Conservation (phyloP, 2,888 invertebrate species). For the Ligdia adustata region DNA sequence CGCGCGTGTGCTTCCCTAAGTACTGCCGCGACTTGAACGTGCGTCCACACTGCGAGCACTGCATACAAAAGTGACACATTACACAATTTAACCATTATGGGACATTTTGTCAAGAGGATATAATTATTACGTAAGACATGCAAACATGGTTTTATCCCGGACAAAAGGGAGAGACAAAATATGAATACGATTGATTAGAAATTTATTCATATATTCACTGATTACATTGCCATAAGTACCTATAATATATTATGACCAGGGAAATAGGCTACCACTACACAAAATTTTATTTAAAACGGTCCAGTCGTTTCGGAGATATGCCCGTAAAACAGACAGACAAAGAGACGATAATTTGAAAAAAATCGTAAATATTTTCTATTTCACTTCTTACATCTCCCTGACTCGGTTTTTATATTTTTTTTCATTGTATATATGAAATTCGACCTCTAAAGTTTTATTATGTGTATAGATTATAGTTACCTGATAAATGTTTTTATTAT, state of each 20-base stretch:
- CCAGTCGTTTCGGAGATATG: too few species aligned
- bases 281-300: too few species aligned
- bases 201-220: too few species aligned
- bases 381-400: not conserved
- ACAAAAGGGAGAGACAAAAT: too few species aligned
- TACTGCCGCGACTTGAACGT: not conserved
- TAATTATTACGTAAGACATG: too few species aligned
- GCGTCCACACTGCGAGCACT: not conserved
- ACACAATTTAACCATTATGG: too few species aligned
- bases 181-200: too few species aligned
- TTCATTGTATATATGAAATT: not conserved
- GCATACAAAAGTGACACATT: not conserved
- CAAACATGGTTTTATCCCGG: too few species aligned
- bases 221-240: too few species aligned
- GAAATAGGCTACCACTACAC: too few species aligned
- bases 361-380: not conserved
- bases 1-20: not conserved
- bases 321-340: not conserved
- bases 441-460: not conserved
- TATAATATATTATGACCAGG: too few species aligned
- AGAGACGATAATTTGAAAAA: not conserved
- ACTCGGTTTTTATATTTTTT: not conserved
- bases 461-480: not conserved
- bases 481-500: conserved; percentile 40
- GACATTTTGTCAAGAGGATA: too few species aligned